Evolutionary conservation across 2,888 invertebrate species (phyloP).

Genomic region (Orgyia antiqua): DNA sequence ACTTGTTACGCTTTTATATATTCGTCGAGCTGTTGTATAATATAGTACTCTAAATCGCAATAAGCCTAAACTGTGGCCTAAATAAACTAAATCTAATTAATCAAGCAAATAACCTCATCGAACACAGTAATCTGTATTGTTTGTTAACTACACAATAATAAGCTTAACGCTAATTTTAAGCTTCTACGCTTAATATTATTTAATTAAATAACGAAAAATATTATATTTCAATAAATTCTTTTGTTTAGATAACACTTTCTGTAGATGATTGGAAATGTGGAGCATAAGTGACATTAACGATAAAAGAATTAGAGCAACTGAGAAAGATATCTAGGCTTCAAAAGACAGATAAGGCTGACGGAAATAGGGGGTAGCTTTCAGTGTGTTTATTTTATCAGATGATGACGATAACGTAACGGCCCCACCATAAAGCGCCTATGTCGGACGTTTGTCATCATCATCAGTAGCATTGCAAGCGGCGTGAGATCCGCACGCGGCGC

Average conservation of each 20-base stretch:
- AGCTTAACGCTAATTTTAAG: no score
- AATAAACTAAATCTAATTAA: no score
- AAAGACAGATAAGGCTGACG: constrained; percentile 27
- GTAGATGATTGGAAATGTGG: constrained; percentile 15
- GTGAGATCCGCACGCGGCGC: constrained; percentile 60
- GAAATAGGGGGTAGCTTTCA: constrained; percentile 50
- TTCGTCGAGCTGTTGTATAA: no score
- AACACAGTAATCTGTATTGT: no score
- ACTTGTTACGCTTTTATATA: neutral
- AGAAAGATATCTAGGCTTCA: constrained; percentile 32
- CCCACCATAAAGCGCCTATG: constrained; percentile 37
- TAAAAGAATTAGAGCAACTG: constrained; percentile 32
- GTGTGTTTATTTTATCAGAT: constrained; percentile 40
- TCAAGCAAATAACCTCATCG: no score
- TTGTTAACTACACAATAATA: no score
- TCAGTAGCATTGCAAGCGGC: constrained; percentile 61
- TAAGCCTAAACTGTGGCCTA: no score
- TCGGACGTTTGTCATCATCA: constrained; percentile 28
- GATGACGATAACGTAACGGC: constrained; percentile 42
- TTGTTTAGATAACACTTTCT: constrained; percentile 7
- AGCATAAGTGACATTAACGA: constrained; percentile 22
- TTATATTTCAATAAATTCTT: neutral
- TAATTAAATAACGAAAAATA: no score
- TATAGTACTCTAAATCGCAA: no score
- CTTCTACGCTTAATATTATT: no score